Evolutionary conservation across 2,113 vertebrate genomes (phyloP).

Genomic region (Notechis scutatus): DNA sequence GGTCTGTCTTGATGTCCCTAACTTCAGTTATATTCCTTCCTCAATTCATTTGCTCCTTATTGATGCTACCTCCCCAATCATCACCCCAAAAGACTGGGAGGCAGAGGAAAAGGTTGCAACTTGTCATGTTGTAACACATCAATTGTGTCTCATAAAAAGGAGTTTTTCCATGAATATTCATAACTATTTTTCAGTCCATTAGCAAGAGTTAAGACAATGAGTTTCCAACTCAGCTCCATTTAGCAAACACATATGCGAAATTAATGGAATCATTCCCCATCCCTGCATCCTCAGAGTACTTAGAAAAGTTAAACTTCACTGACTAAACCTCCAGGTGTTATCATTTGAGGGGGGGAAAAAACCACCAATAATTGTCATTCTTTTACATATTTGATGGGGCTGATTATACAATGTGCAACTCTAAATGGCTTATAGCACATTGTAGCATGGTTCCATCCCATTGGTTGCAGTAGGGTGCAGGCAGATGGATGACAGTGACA

Average conservation of each 20-base stretch:
- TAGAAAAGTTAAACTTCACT: conserved; percentile 77
- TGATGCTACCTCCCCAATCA: conserved; percentile 4
- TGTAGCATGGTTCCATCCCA: conserved; percentile 86
- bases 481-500: conserved; percentile 96
- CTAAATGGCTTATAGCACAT: conserved; percentile 88
- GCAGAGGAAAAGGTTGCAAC: neutral
- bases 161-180: conserved; percentile 74
- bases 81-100: conserved; percentile 44
- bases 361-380: conserved; percentile 81
- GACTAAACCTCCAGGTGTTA: conserved; percentile 80
- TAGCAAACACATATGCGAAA: conserved; percentile 65
- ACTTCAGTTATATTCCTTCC: conserved; percentile 58
- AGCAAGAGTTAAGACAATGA: conserved; percentile 70
- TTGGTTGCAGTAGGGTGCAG: conserved; percentile 89
- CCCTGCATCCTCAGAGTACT: conserved; percentile 45
- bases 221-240: conserved; percentile 56
- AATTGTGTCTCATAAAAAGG: conserved; percentile 60
- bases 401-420: conserved; percentile 88
- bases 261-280: conserved; percentile 62
- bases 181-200: conserved; percentile 65
- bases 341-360: conserved; percentile 73
- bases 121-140: conserved; percentile 43
- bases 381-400: conserved; percentile 83
- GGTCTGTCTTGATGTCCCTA: conserved; percentile 50
- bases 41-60: conserved; percentile 61